A percentile compares a stretch with the other conserved stretches of the same genome.
These are phyloP conservation scores for Hanleya hanleyi DNA, from an alignment of 2,888 invertebrate genomes.

Conservation along the genomic window DNA sequence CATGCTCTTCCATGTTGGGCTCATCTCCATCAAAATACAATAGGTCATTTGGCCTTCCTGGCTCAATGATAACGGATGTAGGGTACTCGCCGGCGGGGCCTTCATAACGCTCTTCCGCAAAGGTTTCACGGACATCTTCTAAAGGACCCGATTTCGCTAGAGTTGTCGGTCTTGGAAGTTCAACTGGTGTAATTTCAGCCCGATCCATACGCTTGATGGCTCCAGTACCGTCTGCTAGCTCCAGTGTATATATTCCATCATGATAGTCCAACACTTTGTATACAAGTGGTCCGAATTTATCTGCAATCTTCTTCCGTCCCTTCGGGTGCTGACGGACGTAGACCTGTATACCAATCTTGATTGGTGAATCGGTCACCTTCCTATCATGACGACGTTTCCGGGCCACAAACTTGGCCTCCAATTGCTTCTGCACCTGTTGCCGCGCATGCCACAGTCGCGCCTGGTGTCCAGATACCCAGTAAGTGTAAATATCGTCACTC, in stretches of 20 bases:
- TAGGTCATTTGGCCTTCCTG: too few relatives aligned
- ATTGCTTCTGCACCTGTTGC: not conserved
- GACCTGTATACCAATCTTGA: slow-evolving; percentile 9
- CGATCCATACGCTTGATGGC: not conserved
- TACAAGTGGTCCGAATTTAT: not conserved
- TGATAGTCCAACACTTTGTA: slow-evolving; percentile 2
- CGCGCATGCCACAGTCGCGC: slow-evolving; percentile 2
- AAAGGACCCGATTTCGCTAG: too few relatives aligned
- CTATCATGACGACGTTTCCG: not conserved
- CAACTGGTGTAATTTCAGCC: not conserved
- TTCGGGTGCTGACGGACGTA: slow-evolving; percentile 11
- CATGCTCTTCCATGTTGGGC: too few relatives aligned
- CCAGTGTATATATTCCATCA: not conserved
- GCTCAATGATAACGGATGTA: too few relatives aligned
- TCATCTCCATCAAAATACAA: too few relatives aligned
- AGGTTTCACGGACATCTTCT: too few relatives aligned
- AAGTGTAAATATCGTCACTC: not conserved
- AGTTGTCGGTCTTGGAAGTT: too few relatives aligned
- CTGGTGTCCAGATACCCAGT: slow-evolving; percentile 17
- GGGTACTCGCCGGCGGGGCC: too few relatives aligned
- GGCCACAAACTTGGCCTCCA: not conserved
- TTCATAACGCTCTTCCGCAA: too few relatives aligned
- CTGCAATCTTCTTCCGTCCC: slow-evolving; percentile 13
- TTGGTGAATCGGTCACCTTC: not conserved
- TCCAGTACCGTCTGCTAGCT: not conserved